Evolutionary conservation across 2,113 vertebrate species (phyloP).

Genomic region (Dinomys branickii): DNA sequence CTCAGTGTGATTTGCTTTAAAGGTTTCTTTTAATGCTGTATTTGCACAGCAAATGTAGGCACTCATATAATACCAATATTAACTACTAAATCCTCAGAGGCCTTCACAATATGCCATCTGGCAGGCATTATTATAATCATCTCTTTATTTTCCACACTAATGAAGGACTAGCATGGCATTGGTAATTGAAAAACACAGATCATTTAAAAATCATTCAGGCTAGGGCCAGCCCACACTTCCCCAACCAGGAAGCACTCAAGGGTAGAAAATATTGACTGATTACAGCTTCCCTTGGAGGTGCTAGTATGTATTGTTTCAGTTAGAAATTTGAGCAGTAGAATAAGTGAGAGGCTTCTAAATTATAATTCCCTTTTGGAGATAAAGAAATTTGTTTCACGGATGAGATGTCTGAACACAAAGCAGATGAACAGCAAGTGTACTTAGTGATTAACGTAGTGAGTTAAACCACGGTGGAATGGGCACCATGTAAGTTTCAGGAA

Average conservation of each 20-base stretch:
- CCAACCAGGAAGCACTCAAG: background rate
- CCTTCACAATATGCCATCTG: conserved; percentile 64
- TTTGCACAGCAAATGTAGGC: conserved; percentile 66
- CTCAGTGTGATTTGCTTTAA: conserved; percentile 48
- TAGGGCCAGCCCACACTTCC: background rate
- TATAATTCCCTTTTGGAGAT: background rate
- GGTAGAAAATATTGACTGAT: conserved; percentile 35
- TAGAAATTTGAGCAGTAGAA: background rate
- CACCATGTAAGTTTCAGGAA: background rate
- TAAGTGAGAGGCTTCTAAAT: background rate
- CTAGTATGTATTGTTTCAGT: background rate
- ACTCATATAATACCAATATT: conserved; percentile 62
- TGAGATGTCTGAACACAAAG: background rate
- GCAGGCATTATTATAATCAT: conserved; percentile 68
- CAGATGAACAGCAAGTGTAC: background rate
- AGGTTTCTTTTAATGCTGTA: conserved; percentile 55
- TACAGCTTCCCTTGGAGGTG: background rate
- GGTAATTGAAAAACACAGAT: conserved; percentile 71
- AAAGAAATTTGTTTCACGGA: background rate
- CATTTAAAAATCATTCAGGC: conserved; percentile 61
- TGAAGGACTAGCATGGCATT: conserved; percentile 56
- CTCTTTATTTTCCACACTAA: conserved; percentile 68
- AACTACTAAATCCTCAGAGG: conserved; percentile 69
- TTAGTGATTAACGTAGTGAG: background rate
- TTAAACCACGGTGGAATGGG: background rate